phyloP scores from a whole-genome alignment of 2,113 vertebrate genomes.

The Abramis brama region DNA sequence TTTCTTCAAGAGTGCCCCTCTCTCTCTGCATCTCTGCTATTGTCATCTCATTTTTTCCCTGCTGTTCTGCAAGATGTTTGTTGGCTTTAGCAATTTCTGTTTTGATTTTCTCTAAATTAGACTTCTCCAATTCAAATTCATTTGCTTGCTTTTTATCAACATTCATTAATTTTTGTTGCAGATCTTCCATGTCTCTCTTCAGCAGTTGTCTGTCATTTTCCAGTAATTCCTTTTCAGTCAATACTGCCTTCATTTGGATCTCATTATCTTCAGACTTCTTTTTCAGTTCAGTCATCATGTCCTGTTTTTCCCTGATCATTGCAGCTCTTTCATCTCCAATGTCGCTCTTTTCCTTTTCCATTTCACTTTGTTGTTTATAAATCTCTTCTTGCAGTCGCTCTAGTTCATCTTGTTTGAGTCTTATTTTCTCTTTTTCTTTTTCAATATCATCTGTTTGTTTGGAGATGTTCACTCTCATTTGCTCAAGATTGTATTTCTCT shows the following conservation, averaged over 20 bases:
- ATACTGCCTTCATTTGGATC: background rate
- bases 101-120: slow-evolving; percentile 45
- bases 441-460: background rate
- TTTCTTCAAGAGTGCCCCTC: slow-evolving; percentile 39
- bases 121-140: slow-evolving; percentile 19
- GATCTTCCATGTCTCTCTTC: background rate
- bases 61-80: slow-evolving; percentile 20
- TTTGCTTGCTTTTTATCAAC: background rate
- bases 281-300: background rate
- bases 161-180: background rate
- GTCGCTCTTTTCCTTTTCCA: background rate
- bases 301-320: background rate
- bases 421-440: background rate
- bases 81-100: slow-evolving; percentile 15
- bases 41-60: background rate
- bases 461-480: slow-evolving; percentile 12
- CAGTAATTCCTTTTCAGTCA: background rate
- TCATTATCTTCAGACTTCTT: background rate
- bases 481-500: slow-evolving; percentile 13
- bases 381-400: background rate
- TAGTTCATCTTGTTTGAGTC: background rate
- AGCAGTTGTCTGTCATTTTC: background rate
- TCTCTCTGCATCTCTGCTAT: slow-evolving; percentile 50
- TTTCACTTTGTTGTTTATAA: background rate
- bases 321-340: background rate